These are phyloP conservation scores for Engystomops pustulosus DNA, from an alignment of 2,113 vertebrate genomes.

Conservation along the genomic window DNA sequence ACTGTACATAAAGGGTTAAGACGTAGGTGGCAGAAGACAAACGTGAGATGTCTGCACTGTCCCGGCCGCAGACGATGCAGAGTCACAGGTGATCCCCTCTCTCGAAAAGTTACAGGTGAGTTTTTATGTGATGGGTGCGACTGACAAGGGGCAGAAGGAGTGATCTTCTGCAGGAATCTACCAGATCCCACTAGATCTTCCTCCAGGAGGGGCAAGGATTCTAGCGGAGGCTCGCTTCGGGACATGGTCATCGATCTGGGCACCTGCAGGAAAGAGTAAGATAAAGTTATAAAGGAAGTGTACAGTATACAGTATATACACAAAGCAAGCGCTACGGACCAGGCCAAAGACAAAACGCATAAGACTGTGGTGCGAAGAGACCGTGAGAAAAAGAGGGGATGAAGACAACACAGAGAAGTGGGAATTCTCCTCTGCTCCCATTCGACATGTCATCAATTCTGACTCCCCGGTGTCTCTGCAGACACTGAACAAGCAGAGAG, in stretches of 20 bases:
- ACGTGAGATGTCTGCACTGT: background rate
- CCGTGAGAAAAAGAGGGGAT: too few relatives aligned
- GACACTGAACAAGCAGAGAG: too few relatives aligned
- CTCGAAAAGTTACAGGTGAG: constrained; percentile 25
- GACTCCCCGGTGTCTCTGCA: too few relatives aligned
- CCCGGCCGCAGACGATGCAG: background rate
- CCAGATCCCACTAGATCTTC: constrained; percentile 93
- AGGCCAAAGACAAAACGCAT: too few relatives aligned
- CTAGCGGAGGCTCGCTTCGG: constrained; percentile 93
- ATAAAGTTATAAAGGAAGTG: background rate
- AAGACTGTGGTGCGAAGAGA: too few relatives aligned
- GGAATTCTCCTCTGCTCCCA: too few relatives aligned
- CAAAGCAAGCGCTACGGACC: too few relatives aligned
- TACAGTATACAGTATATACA: too few relatives aligned
- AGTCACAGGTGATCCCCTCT: constrained; percentile 29
- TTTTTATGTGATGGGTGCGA: constrained; percentile 29
- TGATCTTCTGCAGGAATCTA: constrained; percentile 69
- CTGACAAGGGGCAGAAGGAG: constrained; percentile 21
- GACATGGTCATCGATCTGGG: constrained; percentile 92
- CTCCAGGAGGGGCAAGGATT: constrained; percentile 93
- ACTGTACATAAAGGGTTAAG: constrained; percentile 1
- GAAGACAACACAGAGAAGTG: too few relatives aligned
- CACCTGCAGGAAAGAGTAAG: constrained; percentile 73
- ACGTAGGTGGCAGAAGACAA: background rate
- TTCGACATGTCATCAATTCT: too few relatives aligned